Conservation (phyloP, 2,113 vertebrate genomes). For the Leucosticte australis region DNA sequence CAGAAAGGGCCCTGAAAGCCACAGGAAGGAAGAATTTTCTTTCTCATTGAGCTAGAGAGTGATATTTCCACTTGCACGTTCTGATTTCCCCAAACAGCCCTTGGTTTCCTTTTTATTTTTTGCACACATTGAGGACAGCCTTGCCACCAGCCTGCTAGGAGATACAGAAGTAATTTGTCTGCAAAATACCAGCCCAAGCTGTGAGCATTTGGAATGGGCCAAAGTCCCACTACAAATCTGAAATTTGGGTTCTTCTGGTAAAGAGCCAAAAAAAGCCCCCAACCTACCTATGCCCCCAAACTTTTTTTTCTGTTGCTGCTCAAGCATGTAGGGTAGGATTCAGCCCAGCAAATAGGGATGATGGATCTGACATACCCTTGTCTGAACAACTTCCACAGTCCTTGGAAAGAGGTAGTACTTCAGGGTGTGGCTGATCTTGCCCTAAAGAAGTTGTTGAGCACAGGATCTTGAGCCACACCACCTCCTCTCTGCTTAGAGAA, state of each 20-base stretch:
- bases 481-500: background rate
- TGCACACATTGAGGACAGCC: background rate
- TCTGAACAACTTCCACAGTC: background rate
- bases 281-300: background rate
- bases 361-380: background rate
- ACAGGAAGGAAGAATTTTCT: background rate
- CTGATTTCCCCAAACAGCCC: background rate
- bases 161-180: background rate
- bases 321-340: background rate
- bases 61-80: background rate
- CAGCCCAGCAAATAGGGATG: background rate
- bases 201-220: background rate
- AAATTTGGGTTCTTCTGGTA: background rate
- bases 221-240: background rate
- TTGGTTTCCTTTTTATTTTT: background rate
- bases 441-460: background rate
- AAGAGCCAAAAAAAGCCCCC: background rate
- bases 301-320: background rate
- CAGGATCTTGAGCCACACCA: accelerated
- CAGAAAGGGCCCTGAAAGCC: accelerated
- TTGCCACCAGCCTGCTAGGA: background rate
- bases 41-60: background rate
- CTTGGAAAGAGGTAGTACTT: background rate
- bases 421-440: background rate
- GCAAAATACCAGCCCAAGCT: background rate